Base-by-base conservation (phyloP, 2,888 invertebrate species). In the Gymnoscelis rufifasciata region DNA sequence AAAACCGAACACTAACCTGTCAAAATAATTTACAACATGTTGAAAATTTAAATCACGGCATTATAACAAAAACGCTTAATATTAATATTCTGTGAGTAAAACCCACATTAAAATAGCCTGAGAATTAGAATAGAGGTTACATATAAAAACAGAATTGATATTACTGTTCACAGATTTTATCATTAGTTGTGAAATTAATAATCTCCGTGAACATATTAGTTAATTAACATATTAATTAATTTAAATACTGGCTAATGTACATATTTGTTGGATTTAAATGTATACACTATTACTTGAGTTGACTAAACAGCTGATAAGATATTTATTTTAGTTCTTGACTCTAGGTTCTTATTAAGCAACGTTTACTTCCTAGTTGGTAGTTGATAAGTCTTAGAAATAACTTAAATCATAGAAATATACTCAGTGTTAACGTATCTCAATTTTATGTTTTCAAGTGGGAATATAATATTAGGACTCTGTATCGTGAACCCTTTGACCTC, bases 171-270 rank as follows among this genome's bases (percentile, higher is more conserved):
- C 33, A 43, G 43, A 48, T 44, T 46, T 51, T 48, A 38, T 51
- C 45, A 46, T 49, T 47, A 42, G 36, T 36, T 49, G 43, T 33
- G 33, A 43, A 46, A 48, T 48, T 50, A 45, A 56, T 51, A 51
- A 43, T 33, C 38, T 47, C 41, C 45, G 43, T 45, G 40, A 50
- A 46, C 44, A 40, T 40, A 47, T 47, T 43, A 39, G 43, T 44
- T 33, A 39, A 54, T 50, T 47, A 41, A 38, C 50, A 46, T 47
- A 46, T 50, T 47, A 46, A 50, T 52, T 51, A 43, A 44, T 54
- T 48, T 40, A 47, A 52, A 51, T 42, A 50, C 43, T 38, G 42
- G 45, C 42, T 42, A 50, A 45, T 45, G 42, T 39, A 38, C 42
- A 30, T 46, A 13, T 45, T n/a, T 14, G 38, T 42, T 43, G 35